These are phyloP conservation scores for Meriones psammophilus DNA, from an alignment of 2,797 vertebrate genomes.

Conservation along the genomic window DNA sequence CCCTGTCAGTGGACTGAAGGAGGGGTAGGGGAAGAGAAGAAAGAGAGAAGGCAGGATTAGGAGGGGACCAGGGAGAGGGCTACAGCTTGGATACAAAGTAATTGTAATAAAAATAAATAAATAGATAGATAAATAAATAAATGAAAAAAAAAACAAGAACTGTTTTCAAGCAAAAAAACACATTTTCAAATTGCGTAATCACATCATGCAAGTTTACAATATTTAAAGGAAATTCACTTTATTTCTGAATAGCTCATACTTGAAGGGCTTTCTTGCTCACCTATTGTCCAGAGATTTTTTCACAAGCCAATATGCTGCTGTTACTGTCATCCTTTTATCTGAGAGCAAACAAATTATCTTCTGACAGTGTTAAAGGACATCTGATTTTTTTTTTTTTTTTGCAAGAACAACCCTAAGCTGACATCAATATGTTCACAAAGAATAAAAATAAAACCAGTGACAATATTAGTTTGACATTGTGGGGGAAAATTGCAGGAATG, in stretches of 20 bases:
- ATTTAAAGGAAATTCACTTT: conserved; percentile 60
- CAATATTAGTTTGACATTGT: conserved; percentile 58
- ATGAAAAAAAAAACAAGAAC: too few species aligned
- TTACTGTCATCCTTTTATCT: conserved; percentile 63
- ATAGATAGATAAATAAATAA: too few species aligned
- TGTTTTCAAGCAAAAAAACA: conserved; percentile 20
- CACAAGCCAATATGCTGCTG: conserved; percentile 1
- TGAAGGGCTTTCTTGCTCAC: background rate
- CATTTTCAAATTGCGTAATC: conserved; percentile 54
- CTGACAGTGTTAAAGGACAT: conserved; percentile 69
- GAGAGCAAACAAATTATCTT: conserved; percentile 59
- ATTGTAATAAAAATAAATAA: too few species aligned
- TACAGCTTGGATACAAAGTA: too few species aligned
- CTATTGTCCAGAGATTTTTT: conserved; percentile 55
- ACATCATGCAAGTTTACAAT: background rate
- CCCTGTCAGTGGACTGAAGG: too few species aligned
- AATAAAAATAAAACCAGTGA: conserved; percentile 51
- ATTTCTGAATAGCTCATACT: background rate
- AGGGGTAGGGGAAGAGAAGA: too few species aligned
- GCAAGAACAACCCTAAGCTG: conserved; percentile 55
- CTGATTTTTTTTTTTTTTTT: conserved; percentile 10
- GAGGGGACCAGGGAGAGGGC: too few species aligned
- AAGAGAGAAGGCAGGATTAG: too few species aligned
- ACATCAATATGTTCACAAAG: conserved; percentile 50
- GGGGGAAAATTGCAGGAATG: conserved; percentile 5